Conservation (phyloP, 1,140 invertebrate species). For the Plectrocnemia conspersa region DNA sequence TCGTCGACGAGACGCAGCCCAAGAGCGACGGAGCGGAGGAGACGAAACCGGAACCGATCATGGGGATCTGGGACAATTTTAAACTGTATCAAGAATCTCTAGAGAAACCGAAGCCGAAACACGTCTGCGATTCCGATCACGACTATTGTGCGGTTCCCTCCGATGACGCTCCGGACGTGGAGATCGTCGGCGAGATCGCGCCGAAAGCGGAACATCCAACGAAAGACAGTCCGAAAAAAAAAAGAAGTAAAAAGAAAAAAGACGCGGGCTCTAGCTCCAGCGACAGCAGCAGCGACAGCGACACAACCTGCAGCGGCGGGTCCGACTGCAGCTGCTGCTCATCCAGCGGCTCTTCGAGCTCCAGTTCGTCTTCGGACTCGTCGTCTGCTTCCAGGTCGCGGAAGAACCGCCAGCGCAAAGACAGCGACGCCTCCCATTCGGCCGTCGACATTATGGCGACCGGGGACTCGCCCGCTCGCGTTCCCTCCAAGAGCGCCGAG, state of each 20-base stretch:
- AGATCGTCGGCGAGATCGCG: slow-evolving; percentile 8
- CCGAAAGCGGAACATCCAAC: slow-evolving; percentile 38
- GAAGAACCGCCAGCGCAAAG: slow-evolving; percentile 46
- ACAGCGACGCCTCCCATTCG: slow-evolving; percentile 46
- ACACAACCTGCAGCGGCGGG: slow-evolving; percentile 73
- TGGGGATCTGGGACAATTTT: slow-evolving; percentile 79
- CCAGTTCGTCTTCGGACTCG: slow-evolving; percentile 64
- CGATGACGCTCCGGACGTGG: slow-evolving; percentile 34
- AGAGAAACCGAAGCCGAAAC: slow-evolving; percentile 47
- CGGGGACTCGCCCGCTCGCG: slow-evolving; percentile 43
- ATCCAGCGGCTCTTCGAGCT: slow-evolving; percentile 59
- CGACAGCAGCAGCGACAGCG: slow-evolving; percentile 68
- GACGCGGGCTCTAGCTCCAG: slow-evolving; percentile 54
- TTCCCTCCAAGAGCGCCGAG: slow-evolving; percentile 48
- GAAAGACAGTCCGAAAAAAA: slow-evolving; percentile 36
- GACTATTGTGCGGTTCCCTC: slow-evolving; percentile 58
- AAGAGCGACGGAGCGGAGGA: slow-evolving; percentile 32
- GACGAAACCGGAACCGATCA: slow-evolving; percentile 44
- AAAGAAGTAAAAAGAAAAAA: slow-evolving; percentile 47
- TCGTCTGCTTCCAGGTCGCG: slow-evolving; percentile 46
- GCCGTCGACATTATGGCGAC: slow-evolving; percentile 50
- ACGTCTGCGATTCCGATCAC: slow-evolving; percentile 61
- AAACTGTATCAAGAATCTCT: slow-evolving; percentile 61
- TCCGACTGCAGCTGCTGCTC: slow-evolving; percentile 74
- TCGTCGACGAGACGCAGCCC: neutral